Conservation (phyloP, 1,140 invertebrate genomes). For the Brachystomella parvula region DNA sequence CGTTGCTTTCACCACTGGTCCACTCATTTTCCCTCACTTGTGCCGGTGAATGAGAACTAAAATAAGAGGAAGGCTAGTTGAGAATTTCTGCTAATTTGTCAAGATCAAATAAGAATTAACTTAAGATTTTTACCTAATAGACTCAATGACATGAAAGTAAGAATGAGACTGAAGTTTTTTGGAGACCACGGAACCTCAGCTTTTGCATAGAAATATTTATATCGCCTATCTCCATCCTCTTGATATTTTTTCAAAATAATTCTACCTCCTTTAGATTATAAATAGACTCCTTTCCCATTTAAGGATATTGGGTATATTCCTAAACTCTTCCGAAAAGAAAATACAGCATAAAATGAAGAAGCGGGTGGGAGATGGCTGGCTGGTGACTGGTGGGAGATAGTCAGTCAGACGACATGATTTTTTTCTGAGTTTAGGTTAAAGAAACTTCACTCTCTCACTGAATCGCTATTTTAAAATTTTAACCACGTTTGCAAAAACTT, state of each 20-base stretch:
- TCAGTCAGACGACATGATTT: neutral
- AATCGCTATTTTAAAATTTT: neutral
- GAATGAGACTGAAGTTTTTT: neutral
- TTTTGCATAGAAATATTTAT: neutral
- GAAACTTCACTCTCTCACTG: neutral
- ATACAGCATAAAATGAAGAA: neutral
- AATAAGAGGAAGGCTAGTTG: neutral
- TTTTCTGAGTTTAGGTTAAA: neutral
- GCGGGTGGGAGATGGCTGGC: neutral
- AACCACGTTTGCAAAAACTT: neutral
- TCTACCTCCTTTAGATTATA: neutral
- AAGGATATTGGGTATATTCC: slow-evolving; percentile 6
- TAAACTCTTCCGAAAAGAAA: neutral
- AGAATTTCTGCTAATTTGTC: neutral
- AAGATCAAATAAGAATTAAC: neutral
- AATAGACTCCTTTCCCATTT: slow-evolving; percentile 11
- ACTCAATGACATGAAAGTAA: neutral
- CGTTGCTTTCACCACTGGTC: slow-evolving; percentile 18
- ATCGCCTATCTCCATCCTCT: neutral
- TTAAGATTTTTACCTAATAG: neutral
- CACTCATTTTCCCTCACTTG: slow-evolving; percentile 2
- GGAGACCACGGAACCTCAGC: neutral
- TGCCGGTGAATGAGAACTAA: neutral
- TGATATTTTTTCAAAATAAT: neutral
- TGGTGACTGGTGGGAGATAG: neutral